Base-by-base conservation (phyloP, 53 echinoderm and acorn worm species). In the Hippasteria phrygiana region DNA sequence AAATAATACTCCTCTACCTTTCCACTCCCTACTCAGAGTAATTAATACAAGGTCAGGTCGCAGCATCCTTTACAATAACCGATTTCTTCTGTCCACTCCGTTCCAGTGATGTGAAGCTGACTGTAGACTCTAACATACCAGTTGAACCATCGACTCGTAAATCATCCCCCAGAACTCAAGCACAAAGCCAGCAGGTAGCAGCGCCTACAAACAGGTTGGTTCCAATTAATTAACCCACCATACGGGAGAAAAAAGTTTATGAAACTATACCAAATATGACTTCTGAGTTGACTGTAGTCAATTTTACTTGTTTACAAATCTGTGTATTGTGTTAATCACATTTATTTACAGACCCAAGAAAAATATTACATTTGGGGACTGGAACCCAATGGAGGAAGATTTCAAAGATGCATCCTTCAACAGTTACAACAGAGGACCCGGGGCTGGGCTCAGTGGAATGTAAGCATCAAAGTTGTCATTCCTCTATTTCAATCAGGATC, bases 321-420 rank as follows among this genome's bases (percentile, higher is more conserved):
- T 40, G 18, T n/a, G 39, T 24, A 43, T 41, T 40, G 18, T 73
- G 20, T 43, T 14, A 16, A 5, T 73, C 13, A 10, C 9, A 5
- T 24, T 22, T 43, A 7, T 64, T 26, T 12, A 5, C 70, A 85
- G 85, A 64, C 36, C 85, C 38, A 53, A 29, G 33, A 82, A 42
- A 75, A 73, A 88, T 18, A 56, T 71, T 28, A 78, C 76, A 8
- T 63, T 91, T 55, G 90, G 81, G 9, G 55, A 55, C 29, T 94
- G 94, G 94, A 80, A 94, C 69, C 94, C 94, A 0, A 94, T 94
- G 94, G 69, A 73, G 33, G 90, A 92, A 2, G 94, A 90, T 27
- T 92, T 55, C 76, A 50, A 74, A 3, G 78, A 79, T 26, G 74
- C 27, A 12, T 43, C 43, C 5, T 94, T 94, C 77, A 94, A 94